Evolutionary conservation across 2,888 invertebrate species (phyloP).

Genomic region (Podotricha telesiphe): DNA sequence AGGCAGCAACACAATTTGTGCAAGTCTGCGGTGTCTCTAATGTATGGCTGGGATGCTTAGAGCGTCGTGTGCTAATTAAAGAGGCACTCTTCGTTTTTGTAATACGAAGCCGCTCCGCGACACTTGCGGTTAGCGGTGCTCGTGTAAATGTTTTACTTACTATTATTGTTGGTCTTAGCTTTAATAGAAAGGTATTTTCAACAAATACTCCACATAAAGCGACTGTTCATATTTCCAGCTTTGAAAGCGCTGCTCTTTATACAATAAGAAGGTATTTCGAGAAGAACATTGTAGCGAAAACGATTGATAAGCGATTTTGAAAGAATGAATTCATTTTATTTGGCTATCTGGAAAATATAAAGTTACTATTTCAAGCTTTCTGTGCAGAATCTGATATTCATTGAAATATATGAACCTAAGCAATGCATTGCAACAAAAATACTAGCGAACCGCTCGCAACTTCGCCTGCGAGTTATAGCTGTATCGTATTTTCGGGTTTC

Average conservation of each 20-base stretch:
- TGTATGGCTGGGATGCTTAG: slow-evolving; percentile 43
- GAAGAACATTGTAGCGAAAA: slow-evolving; percentile 14
- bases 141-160: slow-evolving; percentile 36
- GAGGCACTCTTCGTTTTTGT: slow-evolving; percentile 66
- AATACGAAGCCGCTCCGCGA: slow-evolving; percentile 57
- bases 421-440: too few relatives aligned
- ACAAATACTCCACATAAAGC: slow-evolving; percentile 3
- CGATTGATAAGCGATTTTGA: slow-evolving; percentile 20
- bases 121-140: slow-evolving; percentile 51
- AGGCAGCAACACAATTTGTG: slow-evolving; percentile 42
- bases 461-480: too few relatives aligned
- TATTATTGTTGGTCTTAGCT: slow-evolving; percentile 32
- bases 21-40: slow-evolving; percentile 48
- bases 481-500: too few relatives aligned
- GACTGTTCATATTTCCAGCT: neutral
- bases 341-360: slow-evolving; percentile 17
- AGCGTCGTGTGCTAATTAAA: slow-evolving; percentile 61
- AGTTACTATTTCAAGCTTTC: slow-evolving; percentile 12
- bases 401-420: neutral
- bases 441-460: too few relatives aligned
- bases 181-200: slow-evolving; percentile 17
- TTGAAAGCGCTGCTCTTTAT: slow-evolving; percentile 3
- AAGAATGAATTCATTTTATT: slow-evolving; percentile 23
- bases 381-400: slow-evolving; percentile 15
- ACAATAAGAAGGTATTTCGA: slow-evolving; percentile 6